These are phyloP conservation scores for Catharus ustulatus DNA, from an alignment of 2,797 vertebrate species.

Conservation along the genomic window DNA sequence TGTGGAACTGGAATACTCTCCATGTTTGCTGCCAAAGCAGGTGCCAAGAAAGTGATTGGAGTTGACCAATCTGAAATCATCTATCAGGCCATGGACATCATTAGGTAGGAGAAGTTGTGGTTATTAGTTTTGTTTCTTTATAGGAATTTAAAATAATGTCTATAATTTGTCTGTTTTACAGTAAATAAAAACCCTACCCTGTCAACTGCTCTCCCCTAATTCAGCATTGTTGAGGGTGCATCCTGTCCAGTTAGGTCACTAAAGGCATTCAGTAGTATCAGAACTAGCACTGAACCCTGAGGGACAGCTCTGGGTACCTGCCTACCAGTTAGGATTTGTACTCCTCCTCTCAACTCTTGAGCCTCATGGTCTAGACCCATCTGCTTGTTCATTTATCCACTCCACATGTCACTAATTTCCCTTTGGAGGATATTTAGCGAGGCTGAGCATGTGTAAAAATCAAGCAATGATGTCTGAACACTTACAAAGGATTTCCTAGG, in stretches of 20 bases:
- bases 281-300: neutral
- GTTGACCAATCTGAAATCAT: slow-evolving; percentile 97
- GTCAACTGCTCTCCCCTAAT: neutral
- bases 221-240: neutral
- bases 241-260: neutral
- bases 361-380: neutral
- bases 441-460: neutral
- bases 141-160: neutral
- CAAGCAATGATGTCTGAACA: neutral
- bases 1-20: slow-evolving; percentile 96
- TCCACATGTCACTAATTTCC: neutral
- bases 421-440: neutral
- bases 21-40: slow-evolving; percentile 93
- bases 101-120: slow-evolving; percentile 80
- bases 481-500: neutral
- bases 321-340: neutral
- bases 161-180: neutral
- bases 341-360: neutral
- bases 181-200: neutral
- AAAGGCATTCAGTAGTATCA: neutral
- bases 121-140: neutral
- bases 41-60: slow-evolving; percentile 89
- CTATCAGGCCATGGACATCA: slow-evolving; percentile 96
- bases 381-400: neutral
- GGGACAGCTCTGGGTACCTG: neutral